phyloP scores from a whole-genome alignment of 2,888 invertebrate genomes.

The Zele albiditarsus region DNA sequence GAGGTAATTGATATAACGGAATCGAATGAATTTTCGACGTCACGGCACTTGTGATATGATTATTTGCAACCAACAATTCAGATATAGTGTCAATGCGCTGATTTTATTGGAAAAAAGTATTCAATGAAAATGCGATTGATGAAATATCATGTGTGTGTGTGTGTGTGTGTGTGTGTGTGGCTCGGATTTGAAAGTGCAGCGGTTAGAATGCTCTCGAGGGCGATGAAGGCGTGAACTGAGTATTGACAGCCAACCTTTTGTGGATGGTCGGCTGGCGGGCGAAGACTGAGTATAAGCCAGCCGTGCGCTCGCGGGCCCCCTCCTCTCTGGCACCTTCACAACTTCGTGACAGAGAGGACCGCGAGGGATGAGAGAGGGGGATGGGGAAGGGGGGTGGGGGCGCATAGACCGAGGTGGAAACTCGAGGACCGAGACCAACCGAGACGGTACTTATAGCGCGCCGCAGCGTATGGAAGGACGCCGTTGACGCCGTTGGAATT shows the following conservation, averaged over 20 bases:
- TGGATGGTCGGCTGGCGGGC: slow-evolving; percentile 66
- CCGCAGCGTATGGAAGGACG: slow-evolving; percentile 35
- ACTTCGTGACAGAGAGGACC: slow-evolving; percentile 52
- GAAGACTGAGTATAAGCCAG: slow-evolving; percentile 69
- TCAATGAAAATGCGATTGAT: not conserved
- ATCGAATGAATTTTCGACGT: not conserved
- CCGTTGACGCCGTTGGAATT: slow-evolving; percentile 41
- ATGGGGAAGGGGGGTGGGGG: slow-evolving; percentile 33
- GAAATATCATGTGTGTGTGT: not conserved
- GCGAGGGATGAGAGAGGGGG: slow-evolving; percentile 26
- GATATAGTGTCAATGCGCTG: not conserved
- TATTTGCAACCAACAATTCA: not conserved
- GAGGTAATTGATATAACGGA: not conserved
- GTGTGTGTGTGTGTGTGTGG: not conserved
- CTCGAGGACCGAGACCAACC: slow-evolving; percentile 42
- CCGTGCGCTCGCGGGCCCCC: slow-evolving; percentile 67
- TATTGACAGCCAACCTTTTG: slow-evolving; percentile 52
- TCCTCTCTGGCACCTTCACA: slow-evolving; percentile 56
- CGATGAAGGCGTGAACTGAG: slow-evolving; percentile 56
- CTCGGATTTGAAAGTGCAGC: not conserved
- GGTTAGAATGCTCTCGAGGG: not conserved
- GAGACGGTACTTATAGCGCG: slow-evolving; percentile 29
- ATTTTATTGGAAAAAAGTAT: not conserved
- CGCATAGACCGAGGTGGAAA: slow-evolving; percentile 48
- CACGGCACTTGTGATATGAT: not conserved